Conservation (phyloP, 2,888 invertebrate genomes). For the Iphiclides podalirius region DNA sequence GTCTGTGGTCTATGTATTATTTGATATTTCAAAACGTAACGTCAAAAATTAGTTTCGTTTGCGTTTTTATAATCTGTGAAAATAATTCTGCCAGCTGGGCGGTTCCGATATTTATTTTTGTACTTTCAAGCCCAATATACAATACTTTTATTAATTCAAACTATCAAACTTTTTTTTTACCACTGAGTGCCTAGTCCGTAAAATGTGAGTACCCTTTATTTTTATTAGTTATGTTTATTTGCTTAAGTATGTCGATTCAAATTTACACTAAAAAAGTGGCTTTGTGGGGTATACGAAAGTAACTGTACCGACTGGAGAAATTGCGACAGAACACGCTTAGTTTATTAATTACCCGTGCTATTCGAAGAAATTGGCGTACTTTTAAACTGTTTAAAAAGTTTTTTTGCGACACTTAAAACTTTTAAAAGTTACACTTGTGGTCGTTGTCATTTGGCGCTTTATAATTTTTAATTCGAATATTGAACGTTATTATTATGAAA, state of each 20-base stretch:
- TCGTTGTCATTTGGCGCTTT: not conserved
- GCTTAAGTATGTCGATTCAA: slow-evolving; percentile 37
- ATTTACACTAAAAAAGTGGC: slow-evolving; percentile 44
- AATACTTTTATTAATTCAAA: slow-evolving; percentile 17
- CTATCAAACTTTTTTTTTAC: slow-evolving; percentile 23
- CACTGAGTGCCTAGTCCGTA: slow-evolving; percentile 28
- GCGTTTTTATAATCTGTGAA: slow-evolving; percentile 35
- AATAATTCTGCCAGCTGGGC: slow-evolving; percentile 69
- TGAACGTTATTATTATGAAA: no score
- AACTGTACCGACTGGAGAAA: slow-evolving; percentile 40
- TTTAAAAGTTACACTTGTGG: not conserved
- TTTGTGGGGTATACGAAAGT: slow-evolving; percentile 44
- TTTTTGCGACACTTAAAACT: not conserved
- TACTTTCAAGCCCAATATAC: slow-evolving; percentile 35
- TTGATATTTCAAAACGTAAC: slow-evolving; percentile 2
- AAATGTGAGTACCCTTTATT: slow-evolving; percentile 38
- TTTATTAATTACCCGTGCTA: not conserved
- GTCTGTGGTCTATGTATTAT: no score
- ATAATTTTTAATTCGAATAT: not conserved
- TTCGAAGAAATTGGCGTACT: not conserved
- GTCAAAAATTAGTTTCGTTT: not conserved
- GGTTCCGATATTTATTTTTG: slow-evolving; percentile 59
- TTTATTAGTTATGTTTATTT: slow-evolving; percentile 22
- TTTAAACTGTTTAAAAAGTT: not conserved
- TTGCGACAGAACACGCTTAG: slow-evolving; percentile 30